Conservation (phyloP, 2,888 invertebrate genomes). For the Chrysomela aeneicollis region DNA sequence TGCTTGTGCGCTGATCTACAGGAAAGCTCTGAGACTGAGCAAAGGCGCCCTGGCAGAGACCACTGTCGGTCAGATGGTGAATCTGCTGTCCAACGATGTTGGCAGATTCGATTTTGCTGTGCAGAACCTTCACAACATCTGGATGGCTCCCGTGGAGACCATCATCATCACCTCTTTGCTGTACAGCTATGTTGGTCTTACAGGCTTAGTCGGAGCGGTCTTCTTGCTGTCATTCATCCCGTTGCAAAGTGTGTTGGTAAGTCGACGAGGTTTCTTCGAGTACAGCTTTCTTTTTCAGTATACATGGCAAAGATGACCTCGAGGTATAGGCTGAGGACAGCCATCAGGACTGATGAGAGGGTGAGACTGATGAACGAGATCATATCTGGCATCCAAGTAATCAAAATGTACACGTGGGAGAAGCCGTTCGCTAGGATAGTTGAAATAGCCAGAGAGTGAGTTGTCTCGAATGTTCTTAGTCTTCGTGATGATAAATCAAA, state of each 20-base stretch:
- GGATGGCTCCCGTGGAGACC: constrained; percentile 74
- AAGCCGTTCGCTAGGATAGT: constrained; percentile 47
- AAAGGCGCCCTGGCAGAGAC: constrained; percentile 43
- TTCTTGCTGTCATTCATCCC: constrained; percentile 56
- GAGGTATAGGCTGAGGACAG: constrained; percentile 61
- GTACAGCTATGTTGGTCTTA: constrained; percentile 57
- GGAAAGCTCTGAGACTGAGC: constrained; percentile 55
- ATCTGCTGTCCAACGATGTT: constrained; percentile 61
- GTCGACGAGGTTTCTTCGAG: background rate
- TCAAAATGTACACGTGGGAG: constrained; percentile 51
- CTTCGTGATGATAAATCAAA: too few relatives aligned
- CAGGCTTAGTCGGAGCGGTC: constrained; percentile 58
- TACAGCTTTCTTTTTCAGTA: constrained; percentile 40
- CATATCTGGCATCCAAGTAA: constrained; percentile 65
- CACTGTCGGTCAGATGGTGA: constrained; percentile 48
- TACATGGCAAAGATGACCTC: constrained; percentile 53
- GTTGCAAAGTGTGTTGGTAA: constrained; percentile 50
- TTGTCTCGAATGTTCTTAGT: too few relatives aligned
- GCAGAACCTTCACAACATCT: constrained; percentile 81
- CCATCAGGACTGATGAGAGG: constrained; percentile 69
- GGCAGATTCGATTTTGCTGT: constrained; percentile 82
- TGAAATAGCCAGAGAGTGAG: constrained; percentile 38
- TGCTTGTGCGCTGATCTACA: constrained; percentile 82
- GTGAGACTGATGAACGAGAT: constrained; percentile 75
- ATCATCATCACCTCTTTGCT: constrained; percentile 65